Percentiles rank a stretch among this genome's conserved stretches.
Evolutionary conservation across 2,797 vertebrate genomes (phyloP).

Genomic region (Pelodytes ibericus): DNA sequence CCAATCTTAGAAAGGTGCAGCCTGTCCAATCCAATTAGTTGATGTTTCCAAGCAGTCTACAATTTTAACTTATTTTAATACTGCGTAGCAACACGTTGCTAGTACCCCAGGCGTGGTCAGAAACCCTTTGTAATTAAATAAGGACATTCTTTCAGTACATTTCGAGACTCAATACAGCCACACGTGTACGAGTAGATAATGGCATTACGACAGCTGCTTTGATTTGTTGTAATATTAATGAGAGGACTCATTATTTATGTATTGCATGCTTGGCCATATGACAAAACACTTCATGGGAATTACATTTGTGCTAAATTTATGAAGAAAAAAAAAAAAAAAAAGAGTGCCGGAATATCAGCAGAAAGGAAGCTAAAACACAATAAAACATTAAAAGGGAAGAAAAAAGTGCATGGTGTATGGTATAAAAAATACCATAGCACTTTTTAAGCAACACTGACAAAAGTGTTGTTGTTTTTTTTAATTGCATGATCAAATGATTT

Average conservation of each 20-base stretch:
- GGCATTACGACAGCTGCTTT: conserved; percentile 38
- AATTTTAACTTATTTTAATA: conserved; percentile 7
- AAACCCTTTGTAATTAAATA: conserved; percentile 19
- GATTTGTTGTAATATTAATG: conserved; percentile 42
- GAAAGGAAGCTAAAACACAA: background rate
- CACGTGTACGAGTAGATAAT: conserved; percentile 36
- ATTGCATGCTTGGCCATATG: conserved; percentile 18
- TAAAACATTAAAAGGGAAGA: background rate
- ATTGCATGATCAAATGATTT: too few relatives aligned
- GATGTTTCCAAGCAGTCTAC: background rate
- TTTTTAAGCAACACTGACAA: too few relatives aligned
- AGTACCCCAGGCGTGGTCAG: background rate
- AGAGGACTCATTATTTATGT: conserved; percentile 40
- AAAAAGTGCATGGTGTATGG: background rate
- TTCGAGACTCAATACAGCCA: conserved; percentile 45
- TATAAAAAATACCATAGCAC: background rate
- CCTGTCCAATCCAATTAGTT: conserved; percentile 19
- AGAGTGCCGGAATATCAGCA: background rate
- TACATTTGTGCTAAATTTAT: conserved; percentile 24
- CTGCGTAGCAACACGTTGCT: background rate
- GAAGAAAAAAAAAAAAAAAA: conserved; percentile 15
- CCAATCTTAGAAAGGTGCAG: background rate
- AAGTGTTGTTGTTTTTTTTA: too few relatives aligned
- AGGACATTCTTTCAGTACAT: conserved; percentile 32
- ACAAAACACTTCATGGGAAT: conserved; percentile 31